Conservation (phyloP, 2,113 vertebrate species). For the Puma concolor region DNA sequence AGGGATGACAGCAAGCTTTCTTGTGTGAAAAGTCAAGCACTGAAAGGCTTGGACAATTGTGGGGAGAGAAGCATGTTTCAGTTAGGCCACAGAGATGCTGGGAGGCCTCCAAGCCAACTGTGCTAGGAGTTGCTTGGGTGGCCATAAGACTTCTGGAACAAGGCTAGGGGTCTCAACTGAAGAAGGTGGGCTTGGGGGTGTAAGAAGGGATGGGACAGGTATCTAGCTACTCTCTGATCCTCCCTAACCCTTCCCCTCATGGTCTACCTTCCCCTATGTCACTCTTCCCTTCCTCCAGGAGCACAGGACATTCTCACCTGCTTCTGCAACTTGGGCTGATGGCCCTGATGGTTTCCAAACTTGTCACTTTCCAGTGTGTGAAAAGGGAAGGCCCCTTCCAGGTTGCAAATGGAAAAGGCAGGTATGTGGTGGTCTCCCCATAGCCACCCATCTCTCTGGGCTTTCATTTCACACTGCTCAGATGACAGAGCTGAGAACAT, state of each 20-base stretch:
- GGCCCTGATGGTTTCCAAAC: background rate
- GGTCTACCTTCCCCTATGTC: background rate
- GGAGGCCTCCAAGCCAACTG: background rate
- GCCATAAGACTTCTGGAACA: constrained; percentile 10
- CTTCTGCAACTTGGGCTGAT: background rate
- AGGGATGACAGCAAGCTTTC: background rate
- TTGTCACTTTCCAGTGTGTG: background rate
- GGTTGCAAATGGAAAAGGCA: constrained; percentile 35
- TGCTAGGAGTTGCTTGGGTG: background rate
- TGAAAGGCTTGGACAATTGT: background rate
- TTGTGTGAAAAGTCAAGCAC: background rate
- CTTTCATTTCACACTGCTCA: background rate
- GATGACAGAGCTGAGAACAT: background rate
- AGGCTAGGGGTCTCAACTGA: background rate
- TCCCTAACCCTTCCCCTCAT: background rate
- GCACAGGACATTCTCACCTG: background rate
- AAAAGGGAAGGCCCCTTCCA: background rate
- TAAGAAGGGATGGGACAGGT: background rate
- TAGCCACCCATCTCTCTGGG: background rate
- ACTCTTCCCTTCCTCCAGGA: background rate
- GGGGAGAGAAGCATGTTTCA: background rate
- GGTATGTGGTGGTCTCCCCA: background rate
- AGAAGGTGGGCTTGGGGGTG: background rate
- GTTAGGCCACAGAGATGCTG: background rate
- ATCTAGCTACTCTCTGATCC: background rate